Base-by-base conservation (phyloP, 1,140 invertebrate genomes). In the Diuraphis noxia region DNA sequence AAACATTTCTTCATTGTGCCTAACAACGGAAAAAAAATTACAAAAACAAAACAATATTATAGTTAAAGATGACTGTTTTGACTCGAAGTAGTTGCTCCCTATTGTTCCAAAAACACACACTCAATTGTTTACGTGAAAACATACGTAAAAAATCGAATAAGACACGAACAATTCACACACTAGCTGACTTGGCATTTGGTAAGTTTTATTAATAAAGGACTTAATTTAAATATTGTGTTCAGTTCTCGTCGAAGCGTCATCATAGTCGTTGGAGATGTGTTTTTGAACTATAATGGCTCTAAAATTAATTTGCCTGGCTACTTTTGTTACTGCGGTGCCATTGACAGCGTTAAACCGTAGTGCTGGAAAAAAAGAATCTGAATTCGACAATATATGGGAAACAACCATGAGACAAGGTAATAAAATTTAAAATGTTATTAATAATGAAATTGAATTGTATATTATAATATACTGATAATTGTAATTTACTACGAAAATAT, bases 51-150 rank as follows among this genome's bases (percentile, higher is more conserved):
- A 63, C 49, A 19, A 46, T 46, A 17, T 43, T 41, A 8, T 23
- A 43, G 87, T 56, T 7, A 41, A 63, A 88, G 87, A 88, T 88
- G 86, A 88, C 52, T 88, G 38, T 56, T 88, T 88, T 88, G 56
- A 89, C 30, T n/a, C 8, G 56, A 89, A 89, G 88, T 77, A 56
- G 40, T 34, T 41, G 38, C 30, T 13, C n/a, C 6, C 38, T 79
- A 43, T 43, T 77, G 41, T 89, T 79, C 40, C 46, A 34, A 13
- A 21, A 41, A 43, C 43, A 84, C 21, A 23, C 34, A 43, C 17
- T 77, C 88, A 34, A 89, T 89, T 89, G 88, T 89, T 46, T 79
- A 43, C 81, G n/a, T 0, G 36, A 40, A 77, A 9, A 77, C 19
- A 77, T 8, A 56, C 23, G 46, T 43, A 89, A 77, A 89, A 89